Evolutionary conservation across 2,113 vertebrate genomes (phyloP).

Genomic region (Nematolebias whitei): DNA sequence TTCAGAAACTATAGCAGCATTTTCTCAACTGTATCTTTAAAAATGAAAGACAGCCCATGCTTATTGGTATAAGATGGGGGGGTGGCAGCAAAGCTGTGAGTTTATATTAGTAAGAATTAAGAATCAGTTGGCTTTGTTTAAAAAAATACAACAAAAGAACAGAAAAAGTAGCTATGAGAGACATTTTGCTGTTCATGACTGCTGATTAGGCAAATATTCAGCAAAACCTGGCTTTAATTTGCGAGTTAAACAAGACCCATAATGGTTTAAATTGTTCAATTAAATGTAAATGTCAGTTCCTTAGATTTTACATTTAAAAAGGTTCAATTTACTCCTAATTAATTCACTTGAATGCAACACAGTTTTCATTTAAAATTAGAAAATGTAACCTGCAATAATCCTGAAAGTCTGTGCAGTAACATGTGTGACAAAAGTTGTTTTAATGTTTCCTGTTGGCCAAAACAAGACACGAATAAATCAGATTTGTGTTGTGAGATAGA

Average conservation of each 20-base stretch:
- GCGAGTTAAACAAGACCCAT: conserved; percentile 19
- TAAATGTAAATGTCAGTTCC: conserved; percentile 34
- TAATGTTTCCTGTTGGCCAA: background rate
- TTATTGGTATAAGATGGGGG: conserved; percentile 14
- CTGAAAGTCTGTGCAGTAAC: conserved; percentile 8
- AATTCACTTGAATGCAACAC: conserved; percentile 4
- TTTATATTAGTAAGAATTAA: conserved; percentile 17
- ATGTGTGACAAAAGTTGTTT: conserved; percentile 6
- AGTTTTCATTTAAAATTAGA: conserved; percentile 16
- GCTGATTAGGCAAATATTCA: conserved; percentile 22
- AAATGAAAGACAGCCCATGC: conserved; percentile 26
- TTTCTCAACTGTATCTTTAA: conserved; percentile 33
- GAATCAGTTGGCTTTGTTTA: background rate
- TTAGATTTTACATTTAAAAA: conserved; percentile 24
- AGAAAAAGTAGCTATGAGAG: conserved; percentile 2
- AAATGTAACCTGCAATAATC: background rate
- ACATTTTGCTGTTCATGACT: conserved; percentile 9
- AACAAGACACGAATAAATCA: conserved; percentile 1
- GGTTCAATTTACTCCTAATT: conserved; percentile 2
- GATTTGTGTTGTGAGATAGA: background rate
- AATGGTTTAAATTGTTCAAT: conserved; percentile 29
- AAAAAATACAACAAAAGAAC: background rate
- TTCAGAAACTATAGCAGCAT: conserved; percentile 29
- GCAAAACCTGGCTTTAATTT: conserved; percentile 22
- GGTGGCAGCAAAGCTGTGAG: background rate